These are phyloP conservation scores for Dendrolimus punctatus DNA, from an alignment of 1,140 invertebrate genomes.

Conservation along the genomic window DNA sequence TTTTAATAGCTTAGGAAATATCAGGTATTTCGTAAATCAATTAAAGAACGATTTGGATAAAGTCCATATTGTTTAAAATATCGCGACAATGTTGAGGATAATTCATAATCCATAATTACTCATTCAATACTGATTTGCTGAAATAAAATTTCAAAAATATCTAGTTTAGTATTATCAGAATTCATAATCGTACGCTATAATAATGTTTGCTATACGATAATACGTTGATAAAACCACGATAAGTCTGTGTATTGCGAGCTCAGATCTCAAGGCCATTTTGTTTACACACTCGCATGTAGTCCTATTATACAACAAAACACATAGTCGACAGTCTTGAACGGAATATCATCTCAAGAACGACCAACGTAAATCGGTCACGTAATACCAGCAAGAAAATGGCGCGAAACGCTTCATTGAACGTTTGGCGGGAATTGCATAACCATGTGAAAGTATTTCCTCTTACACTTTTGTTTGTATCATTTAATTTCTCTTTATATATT, in stretches of 20 bases:
- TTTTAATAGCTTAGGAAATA: too few relatives aligned
- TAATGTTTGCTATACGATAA: constrained; percentile 35
- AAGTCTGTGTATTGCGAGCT: constrained; percentile 35
- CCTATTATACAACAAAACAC: constrained; percentile 21
- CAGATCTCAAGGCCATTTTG: constrained; percentile 57
- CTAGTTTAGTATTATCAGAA: constrained; percentile 9
- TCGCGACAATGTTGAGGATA: too few relatives aligned
- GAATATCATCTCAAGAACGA: constrained; percentile 11
- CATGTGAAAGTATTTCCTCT: constrained; percentile 48
- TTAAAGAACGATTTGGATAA: too few relatives aligned
- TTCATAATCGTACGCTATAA: constrained; percentile 8
- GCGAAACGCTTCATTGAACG: constrained; percentile 63
- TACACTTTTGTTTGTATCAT: constrained; percentile 1
- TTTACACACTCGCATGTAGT: constrained; percentile 57
- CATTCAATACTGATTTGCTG: too few relatives aligned
- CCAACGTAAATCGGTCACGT: constrained; percentile 32
- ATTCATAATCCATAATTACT: too few relatives aligned
- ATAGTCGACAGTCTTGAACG: constrained; percentile 9
- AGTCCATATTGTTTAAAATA: too few relatives aligned
- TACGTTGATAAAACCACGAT: constrained; percentile 36
- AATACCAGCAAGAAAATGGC: constrained; percentile 48
- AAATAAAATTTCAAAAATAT: too few relatives aligned
- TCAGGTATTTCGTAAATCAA: too few relatives aligned
- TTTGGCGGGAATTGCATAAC: constrained; percentile 64
- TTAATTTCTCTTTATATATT: neutral